Percentiles rank a stretch among this genome's conserved stretches.
These are phyloP conservation scores for Thalassaphorura encarpata DNA, from an alignment of 1,140 invertebrate genomes.

Conservation along the genomic window DNA sequence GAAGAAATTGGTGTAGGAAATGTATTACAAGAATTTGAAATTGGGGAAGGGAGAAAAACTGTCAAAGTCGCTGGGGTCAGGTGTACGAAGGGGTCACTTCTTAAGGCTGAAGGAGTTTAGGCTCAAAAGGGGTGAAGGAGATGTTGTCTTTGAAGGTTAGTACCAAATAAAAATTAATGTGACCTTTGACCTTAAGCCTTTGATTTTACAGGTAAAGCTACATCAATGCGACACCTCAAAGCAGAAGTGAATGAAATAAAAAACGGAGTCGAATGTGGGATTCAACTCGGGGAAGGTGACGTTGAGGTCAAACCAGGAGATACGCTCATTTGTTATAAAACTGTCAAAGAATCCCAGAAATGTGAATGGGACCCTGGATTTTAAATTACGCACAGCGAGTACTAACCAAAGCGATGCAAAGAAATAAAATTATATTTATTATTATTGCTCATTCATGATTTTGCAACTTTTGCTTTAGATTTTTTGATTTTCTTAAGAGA, in stretches of 20 bases:
- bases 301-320: constrained; percentile 65
- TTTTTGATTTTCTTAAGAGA: constrained; percentile 77
- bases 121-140: no score
- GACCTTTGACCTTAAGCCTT: no score
- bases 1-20: constrained; percentile 72
- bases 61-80: constrained; percentile 77
- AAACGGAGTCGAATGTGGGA: constrained; percentile 74
- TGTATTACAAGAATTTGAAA: constrained; percentile 70
- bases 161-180: not conserved
- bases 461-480: constrained; percentile 57
- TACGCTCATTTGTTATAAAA: constrained; percentile 62
- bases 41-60: constrained; percentile 71
- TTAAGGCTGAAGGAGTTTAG: no score
- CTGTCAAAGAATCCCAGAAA: constrained; percentile 49
- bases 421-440: not conserved
- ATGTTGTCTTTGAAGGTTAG: constrained; percentile 63
- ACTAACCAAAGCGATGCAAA: not conserved
- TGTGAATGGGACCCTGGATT: constrained; percentile 64
- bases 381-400: constrained; percentile 1
- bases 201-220: constrained; percentile 50
- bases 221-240: constrained; percentile 79
- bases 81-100: constrained; percentile 68
- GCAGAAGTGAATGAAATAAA: constrained; percentile 76
- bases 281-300: constrained; percentile 56
- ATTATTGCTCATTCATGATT: constrained; percentile 37